Percentiles rank a stretch among this genome's conserved stretches.
Conservation (phyloP, 1,140 invertebrate species). For the Telenomus remus region DNA sequence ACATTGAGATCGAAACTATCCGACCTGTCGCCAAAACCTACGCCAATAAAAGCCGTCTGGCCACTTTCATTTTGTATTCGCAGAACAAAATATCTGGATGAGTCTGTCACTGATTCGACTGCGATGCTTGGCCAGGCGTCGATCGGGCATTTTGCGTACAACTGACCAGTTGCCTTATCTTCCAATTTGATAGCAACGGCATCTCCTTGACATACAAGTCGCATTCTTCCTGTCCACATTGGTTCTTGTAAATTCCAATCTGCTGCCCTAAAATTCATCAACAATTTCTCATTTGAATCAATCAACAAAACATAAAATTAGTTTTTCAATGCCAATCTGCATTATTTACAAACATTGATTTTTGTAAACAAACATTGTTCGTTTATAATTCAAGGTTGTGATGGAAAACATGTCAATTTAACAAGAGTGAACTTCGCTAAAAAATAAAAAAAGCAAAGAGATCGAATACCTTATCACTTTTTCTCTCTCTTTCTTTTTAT, state of each 20-base stretch:
- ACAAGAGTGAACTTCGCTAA: too few relatives aligned
- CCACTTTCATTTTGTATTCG: conserved; percentile 96
- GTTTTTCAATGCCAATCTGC: too few relatives aligned
- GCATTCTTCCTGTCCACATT: conserved; percentile 96
- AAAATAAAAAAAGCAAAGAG: too few relatives aligned
- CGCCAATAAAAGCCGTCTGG: conserved; percentile 96
- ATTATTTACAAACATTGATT: too few relatives aligned
- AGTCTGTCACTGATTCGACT: conserved; percentile 97
- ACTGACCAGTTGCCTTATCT: conserved; percentile 93
- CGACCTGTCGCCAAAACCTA: conserved; percentile 97
- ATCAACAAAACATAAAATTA: too few relatives aligned
- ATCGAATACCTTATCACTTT: too few relatives aligned
- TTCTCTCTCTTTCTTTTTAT: too few relatives aligned
- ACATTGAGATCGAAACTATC: conserved; percentile 99
- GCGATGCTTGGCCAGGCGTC: conserved; percentile 96
- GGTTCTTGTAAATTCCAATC: conserved; percentile 98
- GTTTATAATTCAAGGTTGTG: too few relatives aligned
- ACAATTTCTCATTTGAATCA: conserved; percentile 15
- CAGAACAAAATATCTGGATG: conserved; percentile 98
- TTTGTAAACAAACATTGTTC: too few relatives aligned
- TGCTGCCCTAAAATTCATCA: conserved; percentile 87
- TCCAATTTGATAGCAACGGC: conserved; percentile 94
- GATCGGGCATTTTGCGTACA: conserved; percentile 99
- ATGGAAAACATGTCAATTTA: too few relatives aligned
- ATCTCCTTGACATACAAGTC: conserved; percentile 91